These are phyloP conservation scores for Oreochromis aureus DNA, from an alignment of 2,113 vertebrate species.

Conservation along the genomic window DNA sequence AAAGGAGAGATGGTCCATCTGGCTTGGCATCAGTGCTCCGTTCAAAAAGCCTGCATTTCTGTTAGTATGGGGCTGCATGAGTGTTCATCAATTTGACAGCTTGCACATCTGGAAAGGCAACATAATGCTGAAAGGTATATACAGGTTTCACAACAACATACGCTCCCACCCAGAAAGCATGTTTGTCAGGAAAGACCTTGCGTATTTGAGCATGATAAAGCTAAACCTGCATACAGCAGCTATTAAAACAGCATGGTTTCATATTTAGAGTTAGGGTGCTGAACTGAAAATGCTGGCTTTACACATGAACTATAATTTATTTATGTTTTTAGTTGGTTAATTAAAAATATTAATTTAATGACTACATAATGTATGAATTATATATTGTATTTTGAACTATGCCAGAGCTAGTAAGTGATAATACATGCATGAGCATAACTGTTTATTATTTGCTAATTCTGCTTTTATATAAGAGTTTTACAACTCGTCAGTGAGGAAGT, in stretches of 20 bases:
- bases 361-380: background rate
- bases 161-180: background rate
- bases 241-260: background rate
- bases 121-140: background rate
- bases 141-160: background rate
- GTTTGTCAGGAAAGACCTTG: background rate
- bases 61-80: background rate
- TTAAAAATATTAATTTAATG: background rate
- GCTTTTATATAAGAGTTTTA: background rate
- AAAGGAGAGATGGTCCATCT: background rate
- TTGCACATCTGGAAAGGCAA: background rate
- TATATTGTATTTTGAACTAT: background rate
- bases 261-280: background rate
- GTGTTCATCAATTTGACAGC: background rate
- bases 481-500: background rate
- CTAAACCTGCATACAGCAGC: background rate
- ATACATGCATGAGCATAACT: background rate
- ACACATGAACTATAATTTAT: background rate
- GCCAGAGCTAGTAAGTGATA: background rate
- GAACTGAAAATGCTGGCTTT: background rate
- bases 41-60: background rate
- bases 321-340: background rate
- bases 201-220: background rate
- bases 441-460: background rate
- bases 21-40: background rate